Base-by-base conservation (phyloP, 1,140 invertebrate species). In the Eueides isabella region DNA sequence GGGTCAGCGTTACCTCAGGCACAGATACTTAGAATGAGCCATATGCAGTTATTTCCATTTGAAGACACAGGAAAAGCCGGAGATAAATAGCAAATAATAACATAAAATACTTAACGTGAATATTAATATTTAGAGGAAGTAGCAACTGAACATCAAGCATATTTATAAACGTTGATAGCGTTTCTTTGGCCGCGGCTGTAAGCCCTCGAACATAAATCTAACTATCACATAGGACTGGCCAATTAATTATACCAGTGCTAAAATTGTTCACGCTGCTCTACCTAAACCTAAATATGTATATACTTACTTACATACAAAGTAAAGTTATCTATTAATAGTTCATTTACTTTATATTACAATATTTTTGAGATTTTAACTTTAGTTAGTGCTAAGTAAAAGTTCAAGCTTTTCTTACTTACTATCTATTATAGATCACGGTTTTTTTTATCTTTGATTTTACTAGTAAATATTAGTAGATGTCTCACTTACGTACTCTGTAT, bases 191-290 rank as follows among this genome's bases (percentile, higher is more conserved):
- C 55, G 35, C 26, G 35, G 55, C 61, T 35, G 64, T 76, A 71
- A 71, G 65, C 70, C 70, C 69, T 64, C 70, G 41, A 5, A 44
- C 63, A 79, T 76, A 79, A 79, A 77, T 79, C 75, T 79, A 65
- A 71, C 69, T 75, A 79, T 79, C 75, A 79, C 78, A 77, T 77
- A 77, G 75, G 75, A 76, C 75, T 63, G 70, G 69, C 75, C 76
- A 76, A 79, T 79, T 74, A 79, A 77, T 77, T 79, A 79, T 71
- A 61, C 75, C 75, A 70, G 65, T 68, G 75, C 78, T 79, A 79
- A 79, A 79, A 79, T 72, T 79, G 78, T 79, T 79, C 78, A 79
- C 78, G 75, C 72, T 38, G 68, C 69, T 79, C 77, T 76, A 75
- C 70, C 72, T 77, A 70, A 72, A 72, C 72, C 74, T 74, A 77